Evolutionary conservation across 2,888 invertebrate species (phyloP).

Genomic region (Orthosia incerta): DNA sequence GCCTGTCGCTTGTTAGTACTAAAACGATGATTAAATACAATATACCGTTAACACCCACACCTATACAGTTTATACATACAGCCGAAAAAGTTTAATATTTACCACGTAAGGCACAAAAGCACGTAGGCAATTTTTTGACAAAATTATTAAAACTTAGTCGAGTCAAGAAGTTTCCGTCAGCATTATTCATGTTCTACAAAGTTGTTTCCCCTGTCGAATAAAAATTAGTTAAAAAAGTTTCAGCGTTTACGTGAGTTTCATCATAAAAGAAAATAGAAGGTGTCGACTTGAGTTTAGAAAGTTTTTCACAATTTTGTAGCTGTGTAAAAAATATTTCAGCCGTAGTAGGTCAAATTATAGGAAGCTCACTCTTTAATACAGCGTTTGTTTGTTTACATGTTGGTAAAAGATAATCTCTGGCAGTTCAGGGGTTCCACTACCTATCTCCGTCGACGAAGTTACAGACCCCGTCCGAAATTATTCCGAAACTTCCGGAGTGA

Average conservation of each 20-base stretch:
- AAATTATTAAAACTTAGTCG: conserved; percentile 41
- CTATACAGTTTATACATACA: background rate
- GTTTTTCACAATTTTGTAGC: background rate
- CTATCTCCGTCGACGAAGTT: no score
- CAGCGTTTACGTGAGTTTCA: conserved; percentile 37
- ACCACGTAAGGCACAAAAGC: conserved; percentile 14
- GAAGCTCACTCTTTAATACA: background rate
- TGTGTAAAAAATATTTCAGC: conserved; percentile 5
- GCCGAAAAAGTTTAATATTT: conserved; percentile 14
- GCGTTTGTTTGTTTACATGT: no score
- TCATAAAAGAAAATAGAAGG: conserved; percentile 31
- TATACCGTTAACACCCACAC: conserved; percentile 1
- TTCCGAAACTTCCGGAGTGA: no score
- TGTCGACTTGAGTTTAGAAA: conserved; percentile 22
- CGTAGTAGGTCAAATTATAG: background rate
- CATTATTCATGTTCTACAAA: conserved; percentile 48
- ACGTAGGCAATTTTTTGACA: conserved; percentile 38
- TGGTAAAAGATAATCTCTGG: no score
- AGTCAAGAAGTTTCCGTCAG: conserved; percentile 29
- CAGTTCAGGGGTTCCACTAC: no score
- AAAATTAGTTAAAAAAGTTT: conserved; percentile 54
- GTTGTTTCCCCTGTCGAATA: conserved; percentile 51
- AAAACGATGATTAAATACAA: conserved; percentile 12
- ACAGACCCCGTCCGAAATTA: no score
- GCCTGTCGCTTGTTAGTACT: background rate